Conservation (phyloP, 2,888 invertebrate genomes). For the Ptilodon capucinus region DNA sequence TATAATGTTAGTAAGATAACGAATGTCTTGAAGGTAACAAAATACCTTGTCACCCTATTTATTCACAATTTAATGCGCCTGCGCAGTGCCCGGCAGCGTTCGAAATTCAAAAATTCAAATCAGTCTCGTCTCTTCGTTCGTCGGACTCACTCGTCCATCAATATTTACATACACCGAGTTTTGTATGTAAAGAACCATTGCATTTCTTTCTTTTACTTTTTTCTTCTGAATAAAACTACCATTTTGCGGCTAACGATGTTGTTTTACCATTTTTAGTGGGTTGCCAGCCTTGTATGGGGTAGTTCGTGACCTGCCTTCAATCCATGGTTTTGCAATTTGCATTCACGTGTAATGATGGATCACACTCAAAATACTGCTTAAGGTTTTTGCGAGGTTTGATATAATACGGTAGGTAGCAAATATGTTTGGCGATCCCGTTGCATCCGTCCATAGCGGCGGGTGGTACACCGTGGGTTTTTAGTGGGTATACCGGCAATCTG, state of each 20-base stretch:
- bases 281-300: conserved; percentile 30
- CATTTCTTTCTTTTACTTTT: conserved; percentile 42
- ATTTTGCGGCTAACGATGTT: conserved; percentile 68
- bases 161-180: conserved; percentile 67
- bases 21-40: neutral
- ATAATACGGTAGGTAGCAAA: too few relatives aligned
- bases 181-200: conserved; percentile 43
- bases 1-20: neutral
- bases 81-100: conserved; percentile 49
- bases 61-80: conserved; percentile 71
- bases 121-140: conserved; percentile 65
- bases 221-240: conserved; percentile 55
- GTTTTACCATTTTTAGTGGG: conserved; percentile 58
- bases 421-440: too few relatives aligned
- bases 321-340: conserved; percentile 32
- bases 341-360: conserved; percentile 31
- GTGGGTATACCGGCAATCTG: too few relatives aligned
- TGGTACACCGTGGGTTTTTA: too few relatives aligned
- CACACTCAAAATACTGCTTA: conserved; percentile 19
- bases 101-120: conserved; percentile 77
- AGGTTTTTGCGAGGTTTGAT: too few relatives aligned
- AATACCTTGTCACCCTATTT: conserved; percentile 45
- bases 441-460: too few relatives aligned
- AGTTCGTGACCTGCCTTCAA: conserved; percentile 38
- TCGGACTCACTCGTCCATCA: conserved; percentile 58